Evolutionary conservation across 2,113 vertebrate genomes (phyloP), one percentile per base, ranked within the genome.

Genomic region (Bagarius yarrelli): DNA sequence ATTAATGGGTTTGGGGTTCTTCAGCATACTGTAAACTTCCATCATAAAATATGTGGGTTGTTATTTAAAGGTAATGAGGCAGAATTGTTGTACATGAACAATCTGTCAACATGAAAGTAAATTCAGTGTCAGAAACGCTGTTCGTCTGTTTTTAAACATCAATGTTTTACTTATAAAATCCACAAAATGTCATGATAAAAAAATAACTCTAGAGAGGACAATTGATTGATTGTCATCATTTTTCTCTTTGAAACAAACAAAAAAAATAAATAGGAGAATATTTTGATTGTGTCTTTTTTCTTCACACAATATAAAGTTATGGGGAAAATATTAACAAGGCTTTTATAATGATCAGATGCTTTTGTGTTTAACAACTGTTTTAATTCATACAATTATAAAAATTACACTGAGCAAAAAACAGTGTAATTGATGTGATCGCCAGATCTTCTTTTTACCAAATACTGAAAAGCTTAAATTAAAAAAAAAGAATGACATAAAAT

Each of bases 381-480:
- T 23, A 81, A 82, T 70, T 36, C 63, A 60, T 60, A 70, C 55
- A 25, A 52, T 61, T 71, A 47, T 69, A 77, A 82, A 67, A 76
- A 69, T 23, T 36, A 70, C 63, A 70, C 73, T 70, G 36, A 32
- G 27, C 19, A 76, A 11, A 60, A 16, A 53, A 78, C 67, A 72
- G 19, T 27, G 9, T 16, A 27, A 53, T 59, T 34, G n/a, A 66
- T 27, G 19, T 60, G n/a, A 77, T 60, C 18, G 13, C 27, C 36
- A 61, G 16, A 1, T 71, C 52, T 2, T 34, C 2, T 50, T 13
- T 0, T n/a, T 30, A 0, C 57, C 25, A 5, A 47, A 52, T 19
- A 59, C 30, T 70, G 40, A 25, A 76, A 82, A 77, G 50, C 72
- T 60, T 59, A 56, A 82, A 70, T 52, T 73, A 80, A 71, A 81